A percentile compares a stretch with the other conserved stretches of the same genome.
These are phyloP conservation scores for Habrosyne pyritoides DNA, from an alignment of 2,888 invertebrate species.

Conservation along the genomic window DNA sequence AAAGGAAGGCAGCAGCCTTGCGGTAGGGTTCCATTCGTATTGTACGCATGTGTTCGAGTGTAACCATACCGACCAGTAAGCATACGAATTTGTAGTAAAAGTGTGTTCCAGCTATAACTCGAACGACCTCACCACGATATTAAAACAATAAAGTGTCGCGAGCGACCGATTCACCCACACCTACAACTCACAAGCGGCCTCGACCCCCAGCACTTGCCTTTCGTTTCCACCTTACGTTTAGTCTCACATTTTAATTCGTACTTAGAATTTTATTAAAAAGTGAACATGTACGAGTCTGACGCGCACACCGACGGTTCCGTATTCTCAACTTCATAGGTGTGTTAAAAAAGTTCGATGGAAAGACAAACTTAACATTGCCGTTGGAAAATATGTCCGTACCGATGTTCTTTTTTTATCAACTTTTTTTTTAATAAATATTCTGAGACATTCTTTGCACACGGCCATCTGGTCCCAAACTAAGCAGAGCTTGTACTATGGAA, in stretches of 20 bases:
- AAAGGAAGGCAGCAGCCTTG: too few relatives aligned
- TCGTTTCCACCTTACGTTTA: constrained; percentile 49
- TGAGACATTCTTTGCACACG: too few relatives aligned
- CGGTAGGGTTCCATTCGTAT: constrained; percentile 23
- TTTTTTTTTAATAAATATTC: too few relatives aligned
- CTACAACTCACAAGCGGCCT: constrained; percentile 44
- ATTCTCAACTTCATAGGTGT: too few relatives aligned
- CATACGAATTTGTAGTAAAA: constrained; percentile 68
- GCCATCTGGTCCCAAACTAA: too few relatives aligned
- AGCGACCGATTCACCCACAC: constrained; percentile 60
- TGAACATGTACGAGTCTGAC: too few relatives aligned
- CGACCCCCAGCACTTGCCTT: constrained; percentile 45
- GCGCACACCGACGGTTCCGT: too few relatives aligned
- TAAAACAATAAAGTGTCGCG: constrained; percentile 80
- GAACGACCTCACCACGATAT: constrained; percentile 69
- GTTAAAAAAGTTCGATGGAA: too few relatives aligned
- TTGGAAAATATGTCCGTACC: too few relatives aligned
- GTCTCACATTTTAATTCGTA: constrained; percentile 50
- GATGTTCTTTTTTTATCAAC: too few relatives aligned
- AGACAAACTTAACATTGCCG: too few relatives aligned
- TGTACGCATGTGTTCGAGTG: constrained; percentile 41
- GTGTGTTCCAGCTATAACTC: constrained; percentile 65
- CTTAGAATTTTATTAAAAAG: constrained; percentile 56
- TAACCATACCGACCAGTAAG: constrained; percentile 33
- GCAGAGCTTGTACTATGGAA: too few relatives aligned